Conservation (phyloP, 2,888 invertebrate genomes). For the Parthenolecanium corni region DNA sequence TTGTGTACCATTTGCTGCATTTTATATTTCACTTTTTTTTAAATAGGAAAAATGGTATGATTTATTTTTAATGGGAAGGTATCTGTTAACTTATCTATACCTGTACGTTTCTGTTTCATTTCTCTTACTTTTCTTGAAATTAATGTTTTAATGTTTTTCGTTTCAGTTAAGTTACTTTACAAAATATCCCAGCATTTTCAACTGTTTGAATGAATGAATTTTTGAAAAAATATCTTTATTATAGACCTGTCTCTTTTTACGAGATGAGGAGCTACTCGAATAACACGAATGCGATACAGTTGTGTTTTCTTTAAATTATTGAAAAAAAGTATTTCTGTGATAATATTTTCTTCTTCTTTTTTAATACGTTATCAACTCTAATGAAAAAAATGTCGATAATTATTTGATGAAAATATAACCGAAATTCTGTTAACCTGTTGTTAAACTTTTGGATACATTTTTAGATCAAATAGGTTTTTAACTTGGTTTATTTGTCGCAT, state of each 20-base stretch:
- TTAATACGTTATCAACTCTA: neutral
- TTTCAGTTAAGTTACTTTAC: neutral
- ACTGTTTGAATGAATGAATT: too few relatives aligned
- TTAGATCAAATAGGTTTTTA: neutral
- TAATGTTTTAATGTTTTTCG: neutral
- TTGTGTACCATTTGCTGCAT: too few relatives aligned
- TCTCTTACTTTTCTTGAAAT: too few relatives aligned
- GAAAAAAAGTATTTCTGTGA: constrained; percentile 10
- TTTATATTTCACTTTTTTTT: too few relatives aligned
- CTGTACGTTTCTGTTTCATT: too few relatives aligned
- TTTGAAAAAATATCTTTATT: neutral
- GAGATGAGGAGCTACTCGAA: neutral
- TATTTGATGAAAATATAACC: neutral
- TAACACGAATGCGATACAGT: neutral
- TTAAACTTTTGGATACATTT: neutral
- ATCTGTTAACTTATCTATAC: too few relatives aligned
- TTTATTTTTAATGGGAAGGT: too few relatives aligned
- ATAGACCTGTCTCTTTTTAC: neutral
- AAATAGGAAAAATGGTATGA: too few relatives aligned
- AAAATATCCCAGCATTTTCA: neutral
- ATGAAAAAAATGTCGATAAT: neutral
- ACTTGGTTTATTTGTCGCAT: too few relatives aligned
- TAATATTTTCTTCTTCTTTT: neutral
- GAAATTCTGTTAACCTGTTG: neutral
- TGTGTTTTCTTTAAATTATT: neutral